phyloP scores from a whole-genome alignment of 2,888 invertebrate species.

The Linyphia triangularis region DNA sequence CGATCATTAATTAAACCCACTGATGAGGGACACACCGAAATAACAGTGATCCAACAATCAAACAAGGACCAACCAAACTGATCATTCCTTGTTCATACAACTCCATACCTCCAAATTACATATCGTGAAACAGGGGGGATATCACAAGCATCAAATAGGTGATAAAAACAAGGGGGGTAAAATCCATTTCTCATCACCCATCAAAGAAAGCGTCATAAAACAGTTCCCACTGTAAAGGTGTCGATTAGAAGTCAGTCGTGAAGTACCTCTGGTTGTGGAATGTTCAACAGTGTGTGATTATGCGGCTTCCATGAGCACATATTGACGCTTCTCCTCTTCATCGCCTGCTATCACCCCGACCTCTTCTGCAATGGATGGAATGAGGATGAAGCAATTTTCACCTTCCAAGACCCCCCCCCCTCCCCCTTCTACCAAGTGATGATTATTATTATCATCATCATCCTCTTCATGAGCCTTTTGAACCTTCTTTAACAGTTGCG shows the following conservation, averaged over 20 bases:
- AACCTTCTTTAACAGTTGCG: conserved; percentile 47
- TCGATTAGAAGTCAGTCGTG: conserved; percentile 64
- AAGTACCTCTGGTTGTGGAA: conserved; percentile 4
- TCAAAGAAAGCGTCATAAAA: conserved; percentile 34
- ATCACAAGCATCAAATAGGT: neutral
- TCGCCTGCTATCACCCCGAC: conserved; percentile 56
- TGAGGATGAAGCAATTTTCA: conserved; percentile 71
- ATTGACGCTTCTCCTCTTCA: conserved; percentile 68
- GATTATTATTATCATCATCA: conserved; percentile 31
- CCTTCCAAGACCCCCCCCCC: neutral
- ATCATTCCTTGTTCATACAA: too few species aligned
- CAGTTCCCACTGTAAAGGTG: conserved; percentile 46
- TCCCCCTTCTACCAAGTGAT: neutral
- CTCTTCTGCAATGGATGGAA: conserved; percentile 35
- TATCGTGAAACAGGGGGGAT: neutral
- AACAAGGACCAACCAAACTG: neutral
- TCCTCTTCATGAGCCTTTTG: conserved; percentile 4
- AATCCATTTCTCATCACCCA: conserved; percentile 46
- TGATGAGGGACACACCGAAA: too few species aligned
- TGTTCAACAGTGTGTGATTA: conserved; percentile 62
- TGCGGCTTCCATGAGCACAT: conserved; percentile 66
- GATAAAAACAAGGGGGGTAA: neutral
- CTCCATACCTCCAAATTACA: neutral
- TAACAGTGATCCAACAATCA: neutral
- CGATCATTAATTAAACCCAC: too few species aligned